Evolutionary conservation across 2,888 invertebrate genomes (phyloP).

Genomic region (Hydrotaea diabolus): DNA sequence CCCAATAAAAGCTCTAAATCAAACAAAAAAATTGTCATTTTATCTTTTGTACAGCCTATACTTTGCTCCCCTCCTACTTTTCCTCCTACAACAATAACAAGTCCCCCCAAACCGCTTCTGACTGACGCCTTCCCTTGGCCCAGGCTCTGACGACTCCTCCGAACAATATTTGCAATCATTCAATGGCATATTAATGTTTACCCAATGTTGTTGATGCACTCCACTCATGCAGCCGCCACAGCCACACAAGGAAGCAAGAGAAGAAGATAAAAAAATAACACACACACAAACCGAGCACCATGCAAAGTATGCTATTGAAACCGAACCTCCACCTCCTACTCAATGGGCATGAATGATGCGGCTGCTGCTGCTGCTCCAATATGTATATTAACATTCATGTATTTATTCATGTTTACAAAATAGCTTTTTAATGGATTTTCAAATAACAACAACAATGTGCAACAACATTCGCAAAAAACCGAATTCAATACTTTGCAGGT

Average conservation of each 20-base stretch:
- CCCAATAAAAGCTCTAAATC: too few relatives aligned
- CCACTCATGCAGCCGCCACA: not conserved
- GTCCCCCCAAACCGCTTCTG: too few relatives aligned
- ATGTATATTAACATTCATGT: conserved; percentile 60
- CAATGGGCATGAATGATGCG: not conserved
- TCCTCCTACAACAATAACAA: not conserved
- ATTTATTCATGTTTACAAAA: conserved; percentile 63
- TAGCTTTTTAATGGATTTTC: conserved; percentile 63
- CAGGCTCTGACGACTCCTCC: not conserved
- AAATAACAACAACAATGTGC: conserved; percentile 26
- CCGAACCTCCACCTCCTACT: conserved; percentile 47
- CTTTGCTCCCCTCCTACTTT: conserved; percentile 15
- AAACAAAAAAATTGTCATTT: conserved; percentile 55
- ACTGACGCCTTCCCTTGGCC: too few relatives aligned
- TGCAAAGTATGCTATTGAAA: conserved; percentile 50
- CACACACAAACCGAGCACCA: not conserved
- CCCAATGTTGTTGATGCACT: not conserved
- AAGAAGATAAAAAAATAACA: not conserved
- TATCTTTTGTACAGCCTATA: conserved; percentile 45
- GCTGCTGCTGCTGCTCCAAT: conserved; percentile 41
- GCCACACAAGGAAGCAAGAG: too few relatives aligned
- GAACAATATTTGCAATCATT: conserved; percentile 34
- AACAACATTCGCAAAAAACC: not conserved
- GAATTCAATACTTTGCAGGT: too few relatives aligned
- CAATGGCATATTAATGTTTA: conserved; percentile 35